A percentile compares a stretch with the other conserved stretches of the same genome.
Evolutionary conservation across 2,797 vertebrate genomes (phyloP).

Genomic region (Sebastes minor): DNA sequence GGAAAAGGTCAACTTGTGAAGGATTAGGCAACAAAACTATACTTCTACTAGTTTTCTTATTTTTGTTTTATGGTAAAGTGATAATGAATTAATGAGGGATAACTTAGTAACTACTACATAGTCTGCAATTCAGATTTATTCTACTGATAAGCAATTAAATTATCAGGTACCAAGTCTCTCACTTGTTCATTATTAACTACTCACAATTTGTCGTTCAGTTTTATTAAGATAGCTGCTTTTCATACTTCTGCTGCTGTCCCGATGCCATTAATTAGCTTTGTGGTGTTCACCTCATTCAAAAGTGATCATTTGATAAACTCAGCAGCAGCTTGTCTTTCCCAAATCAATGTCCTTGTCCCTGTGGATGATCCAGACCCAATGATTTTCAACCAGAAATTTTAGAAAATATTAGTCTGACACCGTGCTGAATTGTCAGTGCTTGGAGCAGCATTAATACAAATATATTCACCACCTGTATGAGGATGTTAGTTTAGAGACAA

Average conservation of each 20-base stretch:
- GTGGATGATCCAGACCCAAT: background rate
- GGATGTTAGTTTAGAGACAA: background rate
- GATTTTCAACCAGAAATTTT: background rate
- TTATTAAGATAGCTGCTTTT: background rate
- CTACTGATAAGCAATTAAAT: background rate
- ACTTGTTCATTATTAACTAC: background rate
- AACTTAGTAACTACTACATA: background rate
- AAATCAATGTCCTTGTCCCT: background rate
- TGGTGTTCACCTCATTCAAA: background rate
- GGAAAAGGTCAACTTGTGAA: too few species aligned
- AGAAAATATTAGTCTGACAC: background rate
- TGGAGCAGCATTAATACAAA: background rate
- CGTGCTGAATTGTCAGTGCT: background rate
- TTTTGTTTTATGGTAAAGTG: background rate
- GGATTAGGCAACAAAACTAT: background rate
- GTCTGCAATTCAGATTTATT: background rate
- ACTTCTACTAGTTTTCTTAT: background rate
- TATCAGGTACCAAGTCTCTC: background rate
- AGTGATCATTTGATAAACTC: background rate
- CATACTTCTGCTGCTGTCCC: background rate
- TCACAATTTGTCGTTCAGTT: background rate
- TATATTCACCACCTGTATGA: background rate
- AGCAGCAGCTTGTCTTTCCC: background rate
- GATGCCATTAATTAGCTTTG: background rate
- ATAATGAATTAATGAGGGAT: background rate